Conservation (phyloP, 2,797 vertebrate genomes). For the Etheostoma perlongum region DNA sequence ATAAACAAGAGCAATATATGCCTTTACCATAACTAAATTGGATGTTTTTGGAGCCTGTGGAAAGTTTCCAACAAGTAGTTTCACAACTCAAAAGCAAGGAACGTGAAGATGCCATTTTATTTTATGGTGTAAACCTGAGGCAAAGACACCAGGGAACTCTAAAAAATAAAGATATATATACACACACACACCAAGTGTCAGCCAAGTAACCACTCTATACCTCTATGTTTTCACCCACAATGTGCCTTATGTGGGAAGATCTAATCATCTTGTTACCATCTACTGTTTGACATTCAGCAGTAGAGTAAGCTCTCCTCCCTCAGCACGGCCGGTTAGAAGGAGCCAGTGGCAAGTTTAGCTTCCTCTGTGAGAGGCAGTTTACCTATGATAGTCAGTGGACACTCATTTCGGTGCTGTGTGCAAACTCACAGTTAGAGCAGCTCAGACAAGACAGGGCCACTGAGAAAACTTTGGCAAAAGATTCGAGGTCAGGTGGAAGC, state of each 20-base stretch:
- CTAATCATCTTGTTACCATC: conserved; percentile 24
- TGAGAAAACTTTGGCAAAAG: conserved; percentile 23
- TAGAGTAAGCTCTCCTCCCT: conserved; percentile 14
- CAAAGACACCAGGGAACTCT: conserved; percentile 5
- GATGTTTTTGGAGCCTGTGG: neutral
- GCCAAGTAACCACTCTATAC: no score
- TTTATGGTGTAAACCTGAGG: conserved; percentile 26
- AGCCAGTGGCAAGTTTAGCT: neutral
- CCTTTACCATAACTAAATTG: neutral
- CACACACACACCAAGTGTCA: neutral
- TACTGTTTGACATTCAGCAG: conserved; percentile 41
- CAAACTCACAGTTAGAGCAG: conserved; percentile 3
- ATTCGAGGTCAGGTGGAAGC: conserved; percentile 29
- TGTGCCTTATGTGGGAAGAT: conserved; percentile 8
- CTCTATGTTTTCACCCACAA: neutral
- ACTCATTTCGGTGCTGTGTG: conserved; percentile 30
- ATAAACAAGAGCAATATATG: conserved; percentile 12
- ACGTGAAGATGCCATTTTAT: neutral
- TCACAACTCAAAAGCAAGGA: neutral
- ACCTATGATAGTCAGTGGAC: neutral
- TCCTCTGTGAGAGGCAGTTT: conserved; percentile 9
- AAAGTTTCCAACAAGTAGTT: conserved; percentile 10
- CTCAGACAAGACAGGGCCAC: conserved; percentile 4
- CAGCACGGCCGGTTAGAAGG: conserved; percentile 24
- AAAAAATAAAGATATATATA: neutral